Evolutionary conservation across 2,113 vertebrate species (phyloP).

Genomic region (Protobothrops flavoviridis): DNA sequence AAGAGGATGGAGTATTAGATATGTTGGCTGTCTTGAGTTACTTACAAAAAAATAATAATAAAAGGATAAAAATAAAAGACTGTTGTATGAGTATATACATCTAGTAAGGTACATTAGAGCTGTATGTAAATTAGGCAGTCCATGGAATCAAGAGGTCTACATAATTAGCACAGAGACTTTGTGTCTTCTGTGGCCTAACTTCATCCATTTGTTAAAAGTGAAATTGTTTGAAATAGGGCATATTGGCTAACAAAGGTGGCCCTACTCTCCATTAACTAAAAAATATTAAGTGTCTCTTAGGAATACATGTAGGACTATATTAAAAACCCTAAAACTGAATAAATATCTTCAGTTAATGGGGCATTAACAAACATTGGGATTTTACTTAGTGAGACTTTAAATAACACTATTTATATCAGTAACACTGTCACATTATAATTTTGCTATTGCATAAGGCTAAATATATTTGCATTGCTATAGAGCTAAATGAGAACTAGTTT

Average conservation of each 20-base stretch:
- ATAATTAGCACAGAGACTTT: background rate
- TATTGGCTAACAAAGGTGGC: background rate
- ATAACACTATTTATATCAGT: background rate
- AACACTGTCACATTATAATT: background rate
- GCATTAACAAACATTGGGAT: background rate
- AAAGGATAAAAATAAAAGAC: background rate
- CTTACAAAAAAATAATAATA: background rate
- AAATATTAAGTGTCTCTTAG: background rate
- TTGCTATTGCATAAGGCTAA: background rate
- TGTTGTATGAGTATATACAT: background rate
- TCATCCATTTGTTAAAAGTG: background rate
- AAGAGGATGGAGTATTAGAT: background rate
- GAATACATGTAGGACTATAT: background rate
- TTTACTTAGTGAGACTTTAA: background rate
- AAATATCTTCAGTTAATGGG: background rate
- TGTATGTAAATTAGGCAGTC: background rate
- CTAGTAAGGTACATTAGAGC: background rate
- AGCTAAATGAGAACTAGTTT: background rate
- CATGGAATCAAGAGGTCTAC: background rate
- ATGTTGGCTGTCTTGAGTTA: background rate
- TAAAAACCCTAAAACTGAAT: background rate
- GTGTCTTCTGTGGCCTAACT: background rate
- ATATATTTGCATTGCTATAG: background rate
- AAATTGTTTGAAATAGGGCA: background rate
- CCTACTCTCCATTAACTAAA: background rate